Percentiles rank a stretch among this genome's conserved stretches.
Conservation (phyloP, 2,888 invertebrate species). For the Cryptophagus acutangulus region DNA sequence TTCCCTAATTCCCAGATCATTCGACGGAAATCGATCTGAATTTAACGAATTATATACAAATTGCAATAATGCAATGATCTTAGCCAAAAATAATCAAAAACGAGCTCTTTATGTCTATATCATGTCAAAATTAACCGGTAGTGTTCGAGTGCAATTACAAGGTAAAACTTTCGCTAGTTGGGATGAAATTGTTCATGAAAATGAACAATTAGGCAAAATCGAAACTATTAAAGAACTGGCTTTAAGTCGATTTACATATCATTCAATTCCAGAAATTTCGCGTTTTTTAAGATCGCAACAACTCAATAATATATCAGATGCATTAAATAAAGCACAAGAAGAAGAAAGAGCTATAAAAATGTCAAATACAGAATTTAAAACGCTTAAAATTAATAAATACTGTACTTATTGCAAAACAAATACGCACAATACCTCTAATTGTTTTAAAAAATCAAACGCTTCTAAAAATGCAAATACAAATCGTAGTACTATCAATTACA, state of each 20-base stretch:
- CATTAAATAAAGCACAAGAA: conserved; percentile 10
- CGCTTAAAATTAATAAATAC: conserved; percentile 5
- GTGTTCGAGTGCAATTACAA: no score
- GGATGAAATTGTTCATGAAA: no score
- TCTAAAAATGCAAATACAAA: not conserved
- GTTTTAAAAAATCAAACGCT: conserved; percentile 4
- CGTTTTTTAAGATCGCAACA: conserved; percentile 10
- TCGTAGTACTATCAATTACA: not conserved
- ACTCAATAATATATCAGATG: conserved; percentile 8
- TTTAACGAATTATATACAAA: no score
- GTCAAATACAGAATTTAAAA: conserved; percentile 1
- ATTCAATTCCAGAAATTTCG: conserved; percentile 12
- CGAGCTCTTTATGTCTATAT: no score
- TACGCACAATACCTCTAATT: conserved; percentile 11
- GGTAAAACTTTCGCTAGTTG: no score
- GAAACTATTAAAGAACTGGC: no score
- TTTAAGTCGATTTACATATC: conserved; percentile 15
- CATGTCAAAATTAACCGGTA: no score
- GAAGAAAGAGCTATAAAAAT: conserved; percentile 8
- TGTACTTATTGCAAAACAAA: conserved; percentile 10
- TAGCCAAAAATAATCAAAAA: no score
- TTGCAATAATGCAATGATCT: no score
- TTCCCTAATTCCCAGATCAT: no score
- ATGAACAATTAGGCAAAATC: no score
- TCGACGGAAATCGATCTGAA: no score